Conservation (phyloP, 2,113 vertebrate species). For the Tyto alba region DNA sequence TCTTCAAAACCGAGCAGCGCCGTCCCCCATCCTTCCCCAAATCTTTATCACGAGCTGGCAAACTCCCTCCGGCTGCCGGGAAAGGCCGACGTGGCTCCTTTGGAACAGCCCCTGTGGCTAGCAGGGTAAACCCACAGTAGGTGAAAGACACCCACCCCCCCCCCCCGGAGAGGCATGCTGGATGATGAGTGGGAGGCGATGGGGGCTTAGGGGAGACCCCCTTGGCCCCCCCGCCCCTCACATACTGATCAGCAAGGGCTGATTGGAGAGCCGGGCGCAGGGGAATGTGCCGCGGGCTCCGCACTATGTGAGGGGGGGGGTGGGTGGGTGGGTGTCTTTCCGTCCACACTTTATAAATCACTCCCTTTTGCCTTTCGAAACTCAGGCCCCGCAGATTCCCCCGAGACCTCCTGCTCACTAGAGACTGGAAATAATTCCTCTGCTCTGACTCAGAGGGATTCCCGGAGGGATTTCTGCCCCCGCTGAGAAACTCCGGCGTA, state of each 20-base stretch:
- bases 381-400: background rate
- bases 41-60: accelerated
- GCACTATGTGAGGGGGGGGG: accelerated
- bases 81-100: background rate
- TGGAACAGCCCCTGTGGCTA: background rate
- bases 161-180: background rate
- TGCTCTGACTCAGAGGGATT: background rate
- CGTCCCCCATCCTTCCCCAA: background rate
- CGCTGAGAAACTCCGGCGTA: too few species aligned
- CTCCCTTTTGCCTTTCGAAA: background rate
- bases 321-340: background rate
- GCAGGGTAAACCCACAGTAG: too few species aligned
- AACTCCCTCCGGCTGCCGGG: background rate
- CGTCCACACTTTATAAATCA: background rate
- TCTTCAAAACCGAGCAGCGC: background rate
- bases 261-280: accelerated
- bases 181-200: background rate
- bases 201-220: background rate
- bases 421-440: background rate
- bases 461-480: background rate
- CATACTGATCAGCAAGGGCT: accelerated
- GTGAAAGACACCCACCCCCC: too few species aligned
- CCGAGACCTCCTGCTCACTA: background rate
- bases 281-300: accelerated
- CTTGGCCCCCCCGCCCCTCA: background rate